Conservation (phyloP, 2,888 invertebrate species). For the Sthenelais limicola region DNA sequence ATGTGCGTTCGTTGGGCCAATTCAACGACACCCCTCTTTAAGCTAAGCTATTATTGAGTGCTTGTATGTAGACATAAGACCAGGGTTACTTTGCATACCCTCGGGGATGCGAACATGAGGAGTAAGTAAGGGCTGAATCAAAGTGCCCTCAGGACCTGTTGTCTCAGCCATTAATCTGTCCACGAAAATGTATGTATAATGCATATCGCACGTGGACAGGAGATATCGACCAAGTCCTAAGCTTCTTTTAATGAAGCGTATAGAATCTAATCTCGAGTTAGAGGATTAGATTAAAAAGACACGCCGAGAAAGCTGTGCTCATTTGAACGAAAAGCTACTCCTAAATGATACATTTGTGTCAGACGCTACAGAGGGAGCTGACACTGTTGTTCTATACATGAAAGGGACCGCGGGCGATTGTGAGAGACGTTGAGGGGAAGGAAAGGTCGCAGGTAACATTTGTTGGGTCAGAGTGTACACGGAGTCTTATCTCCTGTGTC, state of each 20-base stretch:
- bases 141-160: no score
- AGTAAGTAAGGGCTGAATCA: no score
- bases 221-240: constrained; percentile 31
- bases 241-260: constrained; percentile 37
- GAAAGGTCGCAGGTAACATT: constrained; percentile 12
- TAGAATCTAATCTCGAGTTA: constrained; percentile 32
- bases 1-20: constrained; percentile 6
- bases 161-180: no score
- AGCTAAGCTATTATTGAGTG: background rate
- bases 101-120: no score
- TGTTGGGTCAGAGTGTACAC: constrained; percentile 19
- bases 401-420: constrained; percentile 16
- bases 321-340: background rate
- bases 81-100: no score
- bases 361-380: constrained; percentile 3
- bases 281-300: constrained; percentile 15
- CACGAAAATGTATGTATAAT: no score
- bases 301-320: constrained; percentile 14
- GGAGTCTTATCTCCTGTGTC: constrained; percentile 19
- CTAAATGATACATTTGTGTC: constrained; percentile 36
- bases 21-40: constrained; percentile 23
- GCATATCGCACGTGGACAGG: constrained; percentile 22
- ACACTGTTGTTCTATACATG: background rate
- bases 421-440: background rate
- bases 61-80: constrained; percentile 32